Evolutionary conservation across 2,797 vertebrate genomes (phyloP).

Genomic region (Calcarius lapponicus): DNA sequence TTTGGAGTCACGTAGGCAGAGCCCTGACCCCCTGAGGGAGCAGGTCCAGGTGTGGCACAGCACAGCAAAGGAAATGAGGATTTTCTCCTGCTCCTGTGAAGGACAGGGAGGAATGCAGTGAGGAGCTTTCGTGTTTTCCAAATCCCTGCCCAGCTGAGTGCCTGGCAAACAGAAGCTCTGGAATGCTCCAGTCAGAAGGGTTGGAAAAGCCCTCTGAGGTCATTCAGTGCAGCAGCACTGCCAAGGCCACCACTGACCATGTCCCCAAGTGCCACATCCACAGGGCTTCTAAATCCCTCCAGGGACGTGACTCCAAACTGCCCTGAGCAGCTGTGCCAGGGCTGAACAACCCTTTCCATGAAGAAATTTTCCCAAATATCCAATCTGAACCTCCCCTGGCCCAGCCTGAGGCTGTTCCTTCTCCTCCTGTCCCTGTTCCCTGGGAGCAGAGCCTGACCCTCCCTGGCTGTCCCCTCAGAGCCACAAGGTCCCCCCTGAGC

Average conservation of each 20-base stretch:
- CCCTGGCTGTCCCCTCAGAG: too few species aligned
- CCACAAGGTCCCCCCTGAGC: too few species aligned
- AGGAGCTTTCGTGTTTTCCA: background rate
- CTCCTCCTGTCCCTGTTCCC: too few species aligned
- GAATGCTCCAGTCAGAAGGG: fast-evolving
- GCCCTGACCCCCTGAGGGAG: background rate
- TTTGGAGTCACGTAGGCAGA: background rate
- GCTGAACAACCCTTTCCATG: too few species aligned
- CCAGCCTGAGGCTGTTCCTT: too few species aligned
- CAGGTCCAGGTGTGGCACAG: background rate
- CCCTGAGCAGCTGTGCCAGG: background rate
- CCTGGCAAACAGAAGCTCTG: background rate
- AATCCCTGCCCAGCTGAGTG: background rate
- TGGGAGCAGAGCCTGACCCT: too few species aligned
- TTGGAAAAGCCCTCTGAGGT: background rate
- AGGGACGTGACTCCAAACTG: background rate
- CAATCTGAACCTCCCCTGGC: too few species aligned
- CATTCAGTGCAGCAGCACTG: background rate
- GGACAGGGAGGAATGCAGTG: background rate
- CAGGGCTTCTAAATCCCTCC: fast-evolving
- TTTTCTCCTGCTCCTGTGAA: background rate
- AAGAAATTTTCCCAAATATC: too few species aligned
- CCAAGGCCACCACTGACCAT: background rate
- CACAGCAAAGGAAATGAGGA: background rate
- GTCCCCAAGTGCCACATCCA: background rate